These are phyloP conservation scores for Spinus olivaceus DNA, from an alignment of 2,797 vertebrate species.

Conservation along the genomic window DNA sequence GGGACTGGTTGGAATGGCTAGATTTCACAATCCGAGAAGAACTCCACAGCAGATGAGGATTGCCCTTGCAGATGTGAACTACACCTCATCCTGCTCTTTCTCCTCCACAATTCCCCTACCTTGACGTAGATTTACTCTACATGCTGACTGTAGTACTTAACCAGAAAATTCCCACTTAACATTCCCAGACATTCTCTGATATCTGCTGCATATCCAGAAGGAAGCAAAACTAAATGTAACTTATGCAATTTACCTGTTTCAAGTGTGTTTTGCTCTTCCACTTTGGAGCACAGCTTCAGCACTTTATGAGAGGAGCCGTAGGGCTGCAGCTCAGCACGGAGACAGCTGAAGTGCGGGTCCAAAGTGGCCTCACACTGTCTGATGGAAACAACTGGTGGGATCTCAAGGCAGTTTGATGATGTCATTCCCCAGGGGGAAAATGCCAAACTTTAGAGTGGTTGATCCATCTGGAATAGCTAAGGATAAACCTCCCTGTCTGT, in stretches of 20 bases:
- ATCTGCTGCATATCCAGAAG: not conserved
- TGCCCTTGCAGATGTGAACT: not conserved
- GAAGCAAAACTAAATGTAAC: not conserved
- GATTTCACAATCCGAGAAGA: not conserved
- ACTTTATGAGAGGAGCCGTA: not conserved
- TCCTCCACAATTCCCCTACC: not conserved
- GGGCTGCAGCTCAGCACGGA: accelerated
- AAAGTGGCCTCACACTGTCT: not conserved
- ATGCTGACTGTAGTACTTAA: not conserved
- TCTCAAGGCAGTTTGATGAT: not conserved
- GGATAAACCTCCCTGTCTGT: not conserved
- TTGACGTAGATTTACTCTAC: not conserved
- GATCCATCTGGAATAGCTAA: not conserved
- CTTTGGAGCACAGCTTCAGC: not conserved
- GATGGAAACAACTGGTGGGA: not conserved
- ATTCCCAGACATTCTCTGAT: not conserved
- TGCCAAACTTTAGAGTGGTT: not conserved
- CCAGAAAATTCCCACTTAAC: not conserved
- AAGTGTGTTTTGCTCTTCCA: not conserved
- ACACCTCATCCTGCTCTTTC: not conserved
- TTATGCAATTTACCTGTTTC: not conserved
- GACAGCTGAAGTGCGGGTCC: not conserved
- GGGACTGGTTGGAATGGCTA: not conserved
- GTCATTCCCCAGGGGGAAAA: not conserved
- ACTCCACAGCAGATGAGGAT: not conserved